A percentile compares a stretch with the other conserved stretches of the same genome.
Conservation (phyloP, 1,140 invertebrate species). For the Drosophila truncata region DNA sequence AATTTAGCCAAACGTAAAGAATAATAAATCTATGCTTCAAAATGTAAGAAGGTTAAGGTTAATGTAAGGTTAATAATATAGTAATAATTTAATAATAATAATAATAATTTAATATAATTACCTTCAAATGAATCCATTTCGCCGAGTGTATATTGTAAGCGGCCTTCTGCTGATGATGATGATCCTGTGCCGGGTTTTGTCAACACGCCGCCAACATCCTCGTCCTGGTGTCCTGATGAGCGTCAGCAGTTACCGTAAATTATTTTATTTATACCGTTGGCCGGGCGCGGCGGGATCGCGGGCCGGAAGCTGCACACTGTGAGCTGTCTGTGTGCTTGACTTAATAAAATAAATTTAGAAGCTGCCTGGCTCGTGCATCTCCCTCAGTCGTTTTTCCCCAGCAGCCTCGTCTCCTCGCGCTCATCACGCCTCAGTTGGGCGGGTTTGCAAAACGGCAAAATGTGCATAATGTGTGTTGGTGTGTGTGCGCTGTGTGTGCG, state of each 20-base stretch:
- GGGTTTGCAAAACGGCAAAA: constrained; percentile 68
- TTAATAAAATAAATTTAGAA: constrained; percentile 84
- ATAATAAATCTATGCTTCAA: no score
- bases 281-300: constrained; percentile 21
- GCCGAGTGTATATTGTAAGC: constrained; percentile 46
- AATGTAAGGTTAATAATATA: background rate
- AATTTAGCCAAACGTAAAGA: no score
- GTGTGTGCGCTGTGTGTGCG: constrained; percentile 17
- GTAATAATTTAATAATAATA: background rate
- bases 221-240: constrained; percentile 66
- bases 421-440: constrained; percentile 65
- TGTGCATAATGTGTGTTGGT: constrained; percentile 66
- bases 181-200: constrained; percentile 79
- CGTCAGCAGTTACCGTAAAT: constrained; percentile 83
- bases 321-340: constrained; percentile 81
- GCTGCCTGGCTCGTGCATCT: constrained; percentile 53
- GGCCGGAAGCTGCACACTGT: constrained; percentile 40
- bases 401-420: background rate
- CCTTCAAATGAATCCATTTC: background rate
- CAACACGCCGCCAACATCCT: constrained; percentile 66
- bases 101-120: background rate
- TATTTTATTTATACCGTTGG: constrained; percentile 83
- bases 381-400: constrained; percentile 1
- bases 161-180: constrained; percentile 70
- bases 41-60: no score